Percentiles rank a stretch among this genome's conserved stretches.
phyloP scores from a whole-genome alignment of 2,797 vertebrate genomes.

The Microctenopoma stevenorrisi region DNA sequence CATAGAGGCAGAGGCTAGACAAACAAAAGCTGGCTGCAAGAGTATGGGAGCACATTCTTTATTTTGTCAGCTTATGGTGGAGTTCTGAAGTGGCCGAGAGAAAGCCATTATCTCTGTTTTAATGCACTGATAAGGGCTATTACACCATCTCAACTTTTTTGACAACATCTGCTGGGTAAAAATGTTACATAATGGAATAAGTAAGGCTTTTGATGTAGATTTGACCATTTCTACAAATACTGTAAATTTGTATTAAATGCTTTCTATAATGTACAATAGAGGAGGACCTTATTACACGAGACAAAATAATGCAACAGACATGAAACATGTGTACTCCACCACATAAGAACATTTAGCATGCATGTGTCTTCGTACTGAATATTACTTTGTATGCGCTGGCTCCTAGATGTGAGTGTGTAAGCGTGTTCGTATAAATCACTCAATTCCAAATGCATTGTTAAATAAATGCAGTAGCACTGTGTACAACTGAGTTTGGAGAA shows the following conservation, averaged over 20 bases:
- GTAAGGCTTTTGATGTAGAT: constrained; percentile 11
- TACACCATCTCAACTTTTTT: constrained; percentile 33
- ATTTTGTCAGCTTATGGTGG: constrained; percentile 73
- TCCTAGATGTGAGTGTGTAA: no score
- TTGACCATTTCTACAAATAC: neutral
- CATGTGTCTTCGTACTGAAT: neutral
- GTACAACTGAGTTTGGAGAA: constrained; percentile 30
- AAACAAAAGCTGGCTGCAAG: constrained; percentile 72
- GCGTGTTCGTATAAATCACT: no score
- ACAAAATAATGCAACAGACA: neutral
- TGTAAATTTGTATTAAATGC: neutral
- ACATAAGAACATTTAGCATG: no score
- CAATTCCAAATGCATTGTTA: neutral
- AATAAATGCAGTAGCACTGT: constrained; percentile 2
- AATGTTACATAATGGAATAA: constrained; percentile 24
- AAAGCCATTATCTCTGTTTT: constrained; percentile 57
- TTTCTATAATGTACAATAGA: neutral
- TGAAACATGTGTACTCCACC: neutral
- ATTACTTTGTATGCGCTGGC: neutral
- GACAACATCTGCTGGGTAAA: constrained; percentile 1
- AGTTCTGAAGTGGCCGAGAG: constrained; percentile 57
- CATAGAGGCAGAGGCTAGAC: constrained; percentile 79
- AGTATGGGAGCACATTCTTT: constrained; percentile 74
- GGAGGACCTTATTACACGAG: neutral
- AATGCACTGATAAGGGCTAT: constrained; percentile 39